These are phyloP conservation scores for Sebastes diploproa DNA, from an alignment of 2,797 vertebrate species.

Conservation along the genomic window DNA sequence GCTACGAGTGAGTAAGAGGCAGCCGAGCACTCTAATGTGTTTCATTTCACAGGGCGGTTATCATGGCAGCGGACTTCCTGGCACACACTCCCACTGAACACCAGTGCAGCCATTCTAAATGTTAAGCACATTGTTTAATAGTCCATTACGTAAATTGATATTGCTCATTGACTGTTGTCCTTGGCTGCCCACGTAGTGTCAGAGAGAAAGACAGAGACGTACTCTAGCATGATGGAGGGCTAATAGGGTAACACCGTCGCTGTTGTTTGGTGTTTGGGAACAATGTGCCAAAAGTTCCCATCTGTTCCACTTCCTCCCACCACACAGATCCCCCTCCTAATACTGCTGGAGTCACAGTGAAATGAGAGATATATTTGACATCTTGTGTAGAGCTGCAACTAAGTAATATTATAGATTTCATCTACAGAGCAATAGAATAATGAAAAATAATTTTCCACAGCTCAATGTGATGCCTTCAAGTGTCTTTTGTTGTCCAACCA, in stretches of 20 bases:
- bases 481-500: neutral
- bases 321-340: neutral
- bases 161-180: slow-evolving; percentile 77
- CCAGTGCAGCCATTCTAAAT: slow-evolving; percentile 55
- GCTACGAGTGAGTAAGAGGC: slow-evolving; percentile 21
- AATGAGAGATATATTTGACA: neutral
- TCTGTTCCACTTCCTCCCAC: slow-evolving; percentile 16
- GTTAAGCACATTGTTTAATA: slow-evolving; percentile 76
- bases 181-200: slow-evolving; percentile 65
- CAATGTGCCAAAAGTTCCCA: slow-evolving; percentile 26
- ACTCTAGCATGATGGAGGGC: slow-evolving; percentile 15
- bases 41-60: slow-evolving; percentile 44
- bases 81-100: slow-evolving; percentile 52
- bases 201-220: slow-evolving; percentile 49
- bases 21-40: slow-evolving; percentile 45
- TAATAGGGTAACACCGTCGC: slow-evolving; percentile 26
- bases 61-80: slow-evolving; percentile 56
- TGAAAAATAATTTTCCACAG: neutral
- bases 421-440: neutral
- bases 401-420: neutral
- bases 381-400: neutral
- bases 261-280: slow-evolving; percentile 30
- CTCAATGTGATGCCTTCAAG: neutral
- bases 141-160: slow-evolving; percentile 78
- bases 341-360: neutral